Evolutionary conservation across 1,140 invertebrate species (phyloP).

Genomic region (Orchesella cincta): DNA sequence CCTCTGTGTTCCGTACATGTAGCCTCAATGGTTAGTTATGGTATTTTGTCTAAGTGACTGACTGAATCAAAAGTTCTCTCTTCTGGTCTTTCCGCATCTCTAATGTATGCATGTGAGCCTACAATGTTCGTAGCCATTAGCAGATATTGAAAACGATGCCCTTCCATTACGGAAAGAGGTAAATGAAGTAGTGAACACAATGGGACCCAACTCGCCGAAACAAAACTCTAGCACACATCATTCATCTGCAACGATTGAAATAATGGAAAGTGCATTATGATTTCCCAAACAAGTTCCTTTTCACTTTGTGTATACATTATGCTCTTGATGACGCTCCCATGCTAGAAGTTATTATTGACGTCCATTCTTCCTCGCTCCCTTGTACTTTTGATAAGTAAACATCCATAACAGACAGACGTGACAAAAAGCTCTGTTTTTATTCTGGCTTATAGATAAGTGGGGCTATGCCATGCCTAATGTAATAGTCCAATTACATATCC

Average conservation of each 20-base stretch:
- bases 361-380: no score
- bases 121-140: conserved; percentile 17
- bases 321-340: no score
- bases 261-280: conserved; percentile 30
- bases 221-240: conserved; percentile 28
- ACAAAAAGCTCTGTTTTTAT: no score
- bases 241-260: conserved; percentile 24
- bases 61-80: conserved; percentile 27
- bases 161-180: conserved; percentile 22
- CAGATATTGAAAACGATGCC: conserved; percentile 24
- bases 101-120: neutral
- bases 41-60: conserved; percentile 19
- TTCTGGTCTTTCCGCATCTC: neutral
- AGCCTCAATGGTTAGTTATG: conserved; percentile 14
- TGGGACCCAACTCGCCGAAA: conserved; percentile 17
- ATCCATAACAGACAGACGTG: no score
- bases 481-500: no score
- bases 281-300: neutral
- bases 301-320: neutral
- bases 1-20: neutral
- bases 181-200: conserved; percentile 21
- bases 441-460: no score
- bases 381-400: no score
- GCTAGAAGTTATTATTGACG: no score
- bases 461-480: no score